Percentiles rank a stretch among this genome's conserved stretches.
phyloP scores from a whole-genome alignment of 1,140 invertebrate species.

The Rhopalosiphum padi region DNA sequence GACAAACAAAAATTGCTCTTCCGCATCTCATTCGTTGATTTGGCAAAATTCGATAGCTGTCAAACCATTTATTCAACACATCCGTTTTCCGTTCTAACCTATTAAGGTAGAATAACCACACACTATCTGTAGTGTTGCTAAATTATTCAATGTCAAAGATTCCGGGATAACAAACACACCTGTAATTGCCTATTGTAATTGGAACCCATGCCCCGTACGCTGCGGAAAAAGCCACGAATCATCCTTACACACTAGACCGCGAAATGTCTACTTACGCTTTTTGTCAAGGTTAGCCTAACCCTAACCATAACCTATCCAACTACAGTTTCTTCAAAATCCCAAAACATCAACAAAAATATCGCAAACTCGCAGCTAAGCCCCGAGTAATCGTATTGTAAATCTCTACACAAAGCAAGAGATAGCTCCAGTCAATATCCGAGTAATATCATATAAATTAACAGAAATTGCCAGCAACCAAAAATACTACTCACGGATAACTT shows the following conservation, averaged over 20 bases:
- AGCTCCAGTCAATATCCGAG: background rate
- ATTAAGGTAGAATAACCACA: background rate
- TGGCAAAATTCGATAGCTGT: too few species aligned
- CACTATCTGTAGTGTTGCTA: background rate
- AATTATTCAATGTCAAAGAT: background rate
- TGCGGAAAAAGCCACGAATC: background rate
- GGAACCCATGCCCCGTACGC: background rate
- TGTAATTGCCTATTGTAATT: background rate
- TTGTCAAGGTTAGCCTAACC: background rate
- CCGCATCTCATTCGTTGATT: too few species aligned
- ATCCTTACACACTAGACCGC: background rate
- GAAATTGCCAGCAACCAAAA: background rate
- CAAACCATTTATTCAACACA: too few species aligned
- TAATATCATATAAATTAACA: background rate
- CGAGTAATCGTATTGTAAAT: too few species aligned
- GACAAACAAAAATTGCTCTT: too few species aligned
- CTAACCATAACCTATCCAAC: background rate
- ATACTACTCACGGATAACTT: background rate
- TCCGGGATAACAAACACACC: background rate
- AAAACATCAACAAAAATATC: background rate
- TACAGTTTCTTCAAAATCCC: background rate
- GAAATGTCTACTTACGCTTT: background rate
- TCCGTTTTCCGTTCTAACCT: too few species aligned
- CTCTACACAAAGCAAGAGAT: background rate
- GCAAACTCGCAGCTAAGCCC: background rate